A percentile compares a stretch with the other conserved stretches of the same genome.
Evolutionary conservation across 2,113 vertebrate genomes (phyloP).

Genomic region (Halichoeres trimaculatus): DNA sequence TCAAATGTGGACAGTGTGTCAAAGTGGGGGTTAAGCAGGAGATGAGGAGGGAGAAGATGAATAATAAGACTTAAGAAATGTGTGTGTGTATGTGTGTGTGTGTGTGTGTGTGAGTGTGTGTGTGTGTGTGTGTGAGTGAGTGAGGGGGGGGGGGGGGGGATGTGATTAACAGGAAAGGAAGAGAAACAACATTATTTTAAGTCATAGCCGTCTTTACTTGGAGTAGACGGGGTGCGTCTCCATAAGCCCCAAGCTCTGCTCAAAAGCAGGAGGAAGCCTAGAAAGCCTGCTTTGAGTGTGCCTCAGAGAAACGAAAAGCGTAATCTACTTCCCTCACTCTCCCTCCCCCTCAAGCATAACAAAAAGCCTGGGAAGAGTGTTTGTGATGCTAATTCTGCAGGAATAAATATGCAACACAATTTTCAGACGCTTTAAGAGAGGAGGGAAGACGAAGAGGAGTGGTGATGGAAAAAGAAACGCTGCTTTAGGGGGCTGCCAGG

Average conservation of each 20-base stretch:
- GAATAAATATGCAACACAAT: conserved; percentile 74
- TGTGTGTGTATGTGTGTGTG: conserved; percentile 11
- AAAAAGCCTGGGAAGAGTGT: conserved; percentile 65
- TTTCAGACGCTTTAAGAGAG: conserved; percentile 56
- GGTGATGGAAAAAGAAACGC: conserved; percentile 52
- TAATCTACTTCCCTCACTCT: conserved; percentile 73
- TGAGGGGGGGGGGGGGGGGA: not conserved
- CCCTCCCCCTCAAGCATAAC: conserved; percentile 70
- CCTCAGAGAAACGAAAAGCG: conserved; percentile 55
- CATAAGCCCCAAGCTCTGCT: conserved; percentile 62
- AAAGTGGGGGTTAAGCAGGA: conserved; percentile 3
- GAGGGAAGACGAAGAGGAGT: conserved; percentile 47
- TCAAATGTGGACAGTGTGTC: not conserved
- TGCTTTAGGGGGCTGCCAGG: conserved; percentile 44
- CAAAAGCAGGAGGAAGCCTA: conserved; percentile 59
- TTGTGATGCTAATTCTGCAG: conserved; percentile 77
- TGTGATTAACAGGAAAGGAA: conserved; percentile 30
- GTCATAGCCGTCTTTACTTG: conserved; percentile 49
- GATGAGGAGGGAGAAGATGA: not conserved
- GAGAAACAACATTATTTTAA: conserved; percentile 49
- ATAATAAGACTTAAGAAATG: conserved; percentile 36
- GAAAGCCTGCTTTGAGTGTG: conserved; percentile 70
- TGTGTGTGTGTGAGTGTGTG: conserved; percentile 13
- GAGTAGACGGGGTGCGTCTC: conserved; percentile 45
- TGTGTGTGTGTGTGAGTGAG: conserved; percentile 15